phyloP scores from a whole-genome alignment of 1,140 invertebrate genomes.

The Trachelipus rathkii region DNA sequence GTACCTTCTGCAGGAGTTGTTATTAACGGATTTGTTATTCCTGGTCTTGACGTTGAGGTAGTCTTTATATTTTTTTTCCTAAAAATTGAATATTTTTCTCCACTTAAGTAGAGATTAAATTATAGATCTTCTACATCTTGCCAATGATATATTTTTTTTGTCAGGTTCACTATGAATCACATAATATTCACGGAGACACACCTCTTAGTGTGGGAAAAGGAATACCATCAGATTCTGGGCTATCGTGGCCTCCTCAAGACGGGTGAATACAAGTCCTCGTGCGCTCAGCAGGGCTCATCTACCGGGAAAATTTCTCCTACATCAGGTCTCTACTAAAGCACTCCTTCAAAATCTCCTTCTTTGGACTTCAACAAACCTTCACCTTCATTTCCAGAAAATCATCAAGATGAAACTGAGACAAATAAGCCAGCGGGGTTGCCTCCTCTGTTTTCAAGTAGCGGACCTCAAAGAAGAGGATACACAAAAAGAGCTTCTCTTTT shows the following conservation, averaged over 20 bases:
- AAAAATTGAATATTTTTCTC: background rate
- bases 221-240: slow-evolving; percentile 18
- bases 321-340: background rate
- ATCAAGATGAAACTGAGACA: background rate
- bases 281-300: background rate
- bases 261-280: background rate
- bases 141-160: slow-evolving; percentile 8
- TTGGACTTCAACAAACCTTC: background rate
- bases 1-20: slow-evolving; percentile 66
- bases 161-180: slow-evolving; percentile 79
- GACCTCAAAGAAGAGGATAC: slow-evolving; percentile 24
- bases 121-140: background rate
- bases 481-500: slow-evolving; percentile 89
- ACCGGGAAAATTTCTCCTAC: background rate
- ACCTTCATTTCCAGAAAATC: background rate
- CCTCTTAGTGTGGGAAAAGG: slow-evolving; percentile 36
- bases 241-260: slow-evolving; percentile 23
- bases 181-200: slow-evolving; percentile 64
- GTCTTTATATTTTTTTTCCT: background rate
- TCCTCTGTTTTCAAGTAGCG: background rate
- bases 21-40: slow-evolving; percentile 90
- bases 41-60: slow-evolving; percentile 89
- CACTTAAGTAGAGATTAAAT: no score
- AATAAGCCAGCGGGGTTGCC: slow-evolving; percentile 4
- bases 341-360: background rate